Evolutionary conservation across 2,113 vertebrate genomes (phyloP).

Genomic region (Sander vitreus): DNA sequence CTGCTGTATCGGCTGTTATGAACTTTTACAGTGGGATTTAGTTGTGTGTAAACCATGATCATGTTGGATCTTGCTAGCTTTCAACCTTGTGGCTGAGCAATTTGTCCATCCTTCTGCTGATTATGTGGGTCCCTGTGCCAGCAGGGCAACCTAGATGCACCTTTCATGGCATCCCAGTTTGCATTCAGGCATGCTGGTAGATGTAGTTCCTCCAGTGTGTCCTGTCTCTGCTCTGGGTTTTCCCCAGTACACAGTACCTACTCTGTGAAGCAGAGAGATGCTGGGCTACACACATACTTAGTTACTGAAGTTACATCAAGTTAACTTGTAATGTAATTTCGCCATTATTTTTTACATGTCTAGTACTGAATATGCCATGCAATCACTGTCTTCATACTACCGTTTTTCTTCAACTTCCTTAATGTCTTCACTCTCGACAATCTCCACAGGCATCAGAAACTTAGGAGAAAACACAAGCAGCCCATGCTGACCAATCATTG

Average conservation of each 20-base stretch:
- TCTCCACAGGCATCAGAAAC: neutral
- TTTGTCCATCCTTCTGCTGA: slow-evolving; percentile 3
- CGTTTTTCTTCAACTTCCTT: neutral
- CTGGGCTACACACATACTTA: neutral
- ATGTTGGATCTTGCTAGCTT: neutral
- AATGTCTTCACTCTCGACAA: neutral
- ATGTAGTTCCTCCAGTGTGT: neutral
- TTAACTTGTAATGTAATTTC: neutral
- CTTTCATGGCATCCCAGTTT: slow-evolving; percentile 6
- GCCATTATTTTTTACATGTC: neutral
- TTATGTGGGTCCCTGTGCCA: slow-evolving; percentile 17
- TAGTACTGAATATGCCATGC: neutral
- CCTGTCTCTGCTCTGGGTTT: neutral
- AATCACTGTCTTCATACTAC: neutral
- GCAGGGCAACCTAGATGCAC: slow-evolving; percentile 7
- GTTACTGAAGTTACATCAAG: neutral
- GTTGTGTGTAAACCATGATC: slow-evolving; percentile 10
- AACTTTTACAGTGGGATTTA: slow-evolving; percentile 20
- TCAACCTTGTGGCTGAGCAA: neutral
- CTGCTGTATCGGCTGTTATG: slow-evolving; percentile 66
- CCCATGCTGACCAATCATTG: neutral
- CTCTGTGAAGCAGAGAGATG: neutral
- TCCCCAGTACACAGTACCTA: neutral
- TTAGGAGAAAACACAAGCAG: neutral
- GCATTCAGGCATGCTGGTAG: neutral